These are phyloP conservation scores for Exephanes ischioxanthus DNA, from an alignment of 2,888 invertebrate species.

Conservation along the genomic window DNA sequence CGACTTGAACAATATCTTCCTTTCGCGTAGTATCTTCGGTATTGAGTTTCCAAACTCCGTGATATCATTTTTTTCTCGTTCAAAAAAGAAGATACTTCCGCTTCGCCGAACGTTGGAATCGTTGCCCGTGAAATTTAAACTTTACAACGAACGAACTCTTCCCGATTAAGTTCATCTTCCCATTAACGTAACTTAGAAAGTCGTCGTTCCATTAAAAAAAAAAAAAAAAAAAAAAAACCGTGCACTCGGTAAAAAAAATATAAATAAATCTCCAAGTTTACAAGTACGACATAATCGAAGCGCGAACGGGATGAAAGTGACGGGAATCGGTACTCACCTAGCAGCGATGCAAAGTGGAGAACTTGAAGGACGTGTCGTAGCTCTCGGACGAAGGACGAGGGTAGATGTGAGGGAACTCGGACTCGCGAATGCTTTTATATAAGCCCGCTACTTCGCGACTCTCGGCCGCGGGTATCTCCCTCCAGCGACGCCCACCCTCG, in stretches of 20 bases:
- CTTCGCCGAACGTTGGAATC: background rate
- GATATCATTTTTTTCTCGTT: background rate
- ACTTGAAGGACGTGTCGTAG: slow-evolving; percentile 47
- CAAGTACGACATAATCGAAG: background rate
- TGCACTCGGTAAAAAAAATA: background rate
- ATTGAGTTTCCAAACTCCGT: slow-evolving; percentile 16
- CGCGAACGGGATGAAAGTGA: background rate
- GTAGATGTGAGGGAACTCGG: slow-evolving; percentile 77
- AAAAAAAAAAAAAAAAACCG: background rate
- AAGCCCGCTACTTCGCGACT: slow-evolving; percentile 74
- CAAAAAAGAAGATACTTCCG: slow-evolving; percentile 11
- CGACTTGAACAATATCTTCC: background rate
- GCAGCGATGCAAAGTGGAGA: slow-evolving; percentile 37
- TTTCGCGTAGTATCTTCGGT: background rate
- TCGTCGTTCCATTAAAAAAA: background rate
- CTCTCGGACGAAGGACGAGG: slow-evolving; percentile 71
- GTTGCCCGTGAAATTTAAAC: background rate
- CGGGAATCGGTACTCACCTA: slow-evolving; percentile 57
- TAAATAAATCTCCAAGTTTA: background rate
- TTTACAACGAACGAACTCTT: background rate
- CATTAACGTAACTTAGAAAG: background rate
- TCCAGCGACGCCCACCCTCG: slow-evolving; percentile 73
- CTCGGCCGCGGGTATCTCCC: slow-evolving; percentile 70
- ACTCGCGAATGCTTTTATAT: slow-evolving; percentile 80
- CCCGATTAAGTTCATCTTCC: background rate